phyloP scores from a whole-genome alignment of 2,113 vertebrate genomes.

The Lophochroa leadbeateri region DNA sequence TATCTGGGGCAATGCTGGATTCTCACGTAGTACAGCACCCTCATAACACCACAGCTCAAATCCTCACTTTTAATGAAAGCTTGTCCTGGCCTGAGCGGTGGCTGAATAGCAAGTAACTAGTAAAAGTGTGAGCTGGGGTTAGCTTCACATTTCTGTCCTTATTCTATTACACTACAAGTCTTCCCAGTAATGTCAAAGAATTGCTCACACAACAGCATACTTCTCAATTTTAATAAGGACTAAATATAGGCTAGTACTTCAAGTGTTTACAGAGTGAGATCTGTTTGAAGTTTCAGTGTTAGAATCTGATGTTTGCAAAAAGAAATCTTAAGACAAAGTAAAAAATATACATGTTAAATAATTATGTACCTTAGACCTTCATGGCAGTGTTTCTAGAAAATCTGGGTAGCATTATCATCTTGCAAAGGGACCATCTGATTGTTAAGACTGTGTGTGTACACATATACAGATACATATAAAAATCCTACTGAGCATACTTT shows the following conservation, averaged over 20 bases:
- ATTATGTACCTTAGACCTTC: background rate
- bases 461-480: background rate
- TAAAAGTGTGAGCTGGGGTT: background rate
- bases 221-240: constrained; percentile 48
- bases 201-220: constrained; percentile 21
- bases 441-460: background rate
- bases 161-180: background rate
- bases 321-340: constrained; percentile 26
- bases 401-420: background rate
- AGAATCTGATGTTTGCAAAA: constrained; percentile 31
- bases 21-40: background rate
- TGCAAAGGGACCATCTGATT: background rate
- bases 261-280: background rate
- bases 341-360: constrained; percentile 27
- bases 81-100: background rate
- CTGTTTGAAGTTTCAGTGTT: constrained; percentile 30
- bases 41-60: background rate
- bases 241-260: constrained; percentile 39
- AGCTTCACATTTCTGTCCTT: background rate
- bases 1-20: background rate
- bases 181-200: constrained; percentile 23
- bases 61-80: background rate
- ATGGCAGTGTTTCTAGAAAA: background rate
- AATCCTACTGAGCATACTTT: background rate
- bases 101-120: background rate